A percentile compares a stretch with the other conserved stretches of the same genome.
Conservation (phyloP, 2,113 vertebrate genomes). For the Mirza zaza region DNA sequence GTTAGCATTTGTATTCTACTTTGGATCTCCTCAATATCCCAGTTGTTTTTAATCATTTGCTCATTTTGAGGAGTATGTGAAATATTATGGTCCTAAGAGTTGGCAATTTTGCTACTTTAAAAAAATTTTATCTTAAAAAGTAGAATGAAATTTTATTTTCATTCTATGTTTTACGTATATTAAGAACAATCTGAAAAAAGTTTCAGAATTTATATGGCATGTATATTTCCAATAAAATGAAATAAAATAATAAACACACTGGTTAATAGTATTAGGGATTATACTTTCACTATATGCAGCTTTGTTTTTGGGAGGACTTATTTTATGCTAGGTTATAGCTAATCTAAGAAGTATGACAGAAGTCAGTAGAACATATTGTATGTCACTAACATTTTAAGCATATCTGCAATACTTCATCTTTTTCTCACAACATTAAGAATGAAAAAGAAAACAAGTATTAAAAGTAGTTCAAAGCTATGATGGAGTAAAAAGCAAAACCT, state of each 20-base stretch:
- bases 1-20: neutral
- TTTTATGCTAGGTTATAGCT: neutral
- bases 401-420: slow-evolving; percentile 17
- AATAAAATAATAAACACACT: neutral
- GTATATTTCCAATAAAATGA: neutral
- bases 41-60: neutral
- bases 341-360: slow-evolving; percentile 26
- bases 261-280: neutral
- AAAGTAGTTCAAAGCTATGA: slow-evolving; percentile 34
- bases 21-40: neutral
- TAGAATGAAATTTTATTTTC: neutral
- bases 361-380: neutral
- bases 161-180: neutral
- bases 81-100: neutral
- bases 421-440: slow-evolving; percentile 33
- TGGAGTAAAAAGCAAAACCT: slow-evolving; percentile 19
- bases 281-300: neutral
- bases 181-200: neutral
- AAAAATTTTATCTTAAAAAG: neutral
- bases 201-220: neutral
- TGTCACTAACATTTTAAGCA: slow-evolving; percentile 19
- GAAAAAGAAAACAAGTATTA: slow-evolving; percentile 39
- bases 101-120: neutral
- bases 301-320: neutral
- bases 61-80: neutral